phyloP scores from a whole-genome alignment of 2,113 vertebrate species.

The Catharus minimus region DNA sequence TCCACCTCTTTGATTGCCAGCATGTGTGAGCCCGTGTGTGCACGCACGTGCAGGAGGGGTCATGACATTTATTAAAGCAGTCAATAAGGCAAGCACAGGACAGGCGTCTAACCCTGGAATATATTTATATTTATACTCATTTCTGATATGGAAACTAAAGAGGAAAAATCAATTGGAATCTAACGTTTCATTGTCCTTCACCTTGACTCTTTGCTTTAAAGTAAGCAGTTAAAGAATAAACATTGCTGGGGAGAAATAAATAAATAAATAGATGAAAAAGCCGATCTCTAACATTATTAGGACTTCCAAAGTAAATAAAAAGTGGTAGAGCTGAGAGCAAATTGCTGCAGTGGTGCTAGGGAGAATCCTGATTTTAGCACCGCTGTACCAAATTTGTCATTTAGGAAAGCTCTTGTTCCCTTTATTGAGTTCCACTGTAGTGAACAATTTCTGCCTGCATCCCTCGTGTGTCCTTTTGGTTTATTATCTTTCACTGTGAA shows the following conservation, averaged over 20 bases:
- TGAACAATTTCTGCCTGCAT: constrained; percentile 80
- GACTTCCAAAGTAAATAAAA: constrained; percentile 80
- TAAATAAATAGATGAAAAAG: constrained; percentile 54
- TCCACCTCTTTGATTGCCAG: constrained; percentile 6
- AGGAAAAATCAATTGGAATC: constrained; percentile 42
- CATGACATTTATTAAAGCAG: constrained; percentile 66
- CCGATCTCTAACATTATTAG: constrained; percentile 61
- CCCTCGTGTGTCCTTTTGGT: constrained; percentile 80
- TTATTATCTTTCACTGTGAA: constrained; percentile 80
- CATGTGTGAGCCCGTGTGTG: neutral
- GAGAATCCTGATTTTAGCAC: constrained; percentile 78
- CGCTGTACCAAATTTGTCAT: constrained; percentile 81
- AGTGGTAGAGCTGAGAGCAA: constrained; percentile 67
- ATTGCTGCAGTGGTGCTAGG: constrained; percentile 59
- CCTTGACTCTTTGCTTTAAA: constrained; percentile 69
- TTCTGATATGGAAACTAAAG: constrained; percentile 58
- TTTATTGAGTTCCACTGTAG: constrained; percentile 81
- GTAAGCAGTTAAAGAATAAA: constrained; percentile 71
- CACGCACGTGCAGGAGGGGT: neutral
- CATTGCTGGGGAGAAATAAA: constrained; percentile 49
- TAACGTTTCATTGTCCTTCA: constrained; percentile 55
- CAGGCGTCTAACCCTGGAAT: constrained; percentile 36
- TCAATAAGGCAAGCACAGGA: constrained; percentile 55
- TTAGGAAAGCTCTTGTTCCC: constrained; percentile 80
- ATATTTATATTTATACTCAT: constrained; percentile 64